Percentiles rank a stretch among this genome's conserved stretches.
Evolutionary conservation across 2,888 invertebrate species (phyloP).

Genomic region (Himalopsyche kuldschensis): DNA sequence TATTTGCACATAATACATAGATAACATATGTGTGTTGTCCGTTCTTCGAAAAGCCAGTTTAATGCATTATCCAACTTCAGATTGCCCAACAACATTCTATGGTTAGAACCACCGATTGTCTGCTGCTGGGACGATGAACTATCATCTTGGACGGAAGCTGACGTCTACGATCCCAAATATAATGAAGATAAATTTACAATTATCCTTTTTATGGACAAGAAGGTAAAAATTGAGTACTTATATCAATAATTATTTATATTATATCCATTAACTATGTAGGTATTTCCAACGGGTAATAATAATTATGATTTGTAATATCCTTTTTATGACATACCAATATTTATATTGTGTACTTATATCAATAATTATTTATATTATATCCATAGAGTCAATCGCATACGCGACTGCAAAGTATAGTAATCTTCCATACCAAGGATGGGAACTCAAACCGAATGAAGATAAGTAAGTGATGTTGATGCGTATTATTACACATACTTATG

Average conservation of each 20-base stretch:
- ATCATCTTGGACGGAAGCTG: constrained; percentile 69
- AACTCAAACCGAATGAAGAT: constrained; percentile 69
- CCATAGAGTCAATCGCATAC: constrained; percentile 68
- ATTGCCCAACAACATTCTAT: constrained; percentile 69
- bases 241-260: too few relatives aligned
- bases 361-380: constrained; percentile 3
- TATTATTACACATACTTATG: background rate
- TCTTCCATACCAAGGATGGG: constrained; percentile 86
- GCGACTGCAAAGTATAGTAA: constrained; percentile 76
- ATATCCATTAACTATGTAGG: too few relatives aligned
- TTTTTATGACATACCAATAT: background rate
- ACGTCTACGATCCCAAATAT: constrained; percentile 77
- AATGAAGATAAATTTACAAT: constrained; percentile 82
- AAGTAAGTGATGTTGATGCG: constrained; percentile 47
- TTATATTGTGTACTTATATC: background rate
- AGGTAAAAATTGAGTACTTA: constrained; percentile 65
- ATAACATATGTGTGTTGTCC: too few relatives aligned
- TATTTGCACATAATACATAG: too few relatives aligned
- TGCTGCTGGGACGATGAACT: constrained; percentile 68
- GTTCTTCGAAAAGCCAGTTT: too few relatives aligned
- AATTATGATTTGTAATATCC: too few relatives aligned
- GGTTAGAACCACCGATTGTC: constrained; percentile 78
- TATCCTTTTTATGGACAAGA: constrained; percentile 75
- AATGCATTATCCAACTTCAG: too few relatives aligned
- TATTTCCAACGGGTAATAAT: too few relatives aligned